Base-by-base conservation (phyloP, 1,140 invertebrate genomes). In the Mercenaria mercenaria region DNA sequence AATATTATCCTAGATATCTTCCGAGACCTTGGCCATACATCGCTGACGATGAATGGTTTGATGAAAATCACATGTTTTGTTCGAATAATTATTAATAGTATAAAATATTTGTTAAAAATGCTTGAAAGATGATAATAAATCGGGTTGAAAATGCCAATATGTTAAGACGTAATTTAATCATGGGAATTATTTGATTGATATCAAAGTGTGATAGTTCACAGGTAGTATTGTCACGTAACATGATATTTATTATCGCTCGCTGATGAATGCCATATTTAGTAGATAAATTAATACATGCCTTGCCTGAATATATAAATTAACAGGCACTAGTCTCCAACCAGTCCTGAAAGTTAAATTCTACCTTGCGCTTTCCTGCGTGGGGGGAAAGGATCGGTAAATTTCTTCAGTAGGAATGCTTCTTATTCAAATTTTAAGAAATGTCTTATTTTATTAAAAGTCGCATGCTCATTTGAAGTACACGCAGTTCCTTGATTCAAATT, bases 131-230 rank as follows among this genome's bases (percentile, higher is more conserved):
- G 15, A 59, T 37, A 72, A 18, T 37, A 41, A 18, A 72, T 72
- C 67, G 6, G 29, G 67, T 39, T 72, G 8, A 15, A 72, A 72
- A 72, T 72, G 37, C 67, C 67, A 72, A 39, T 72, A 72, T 39
- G n/a, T 64, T 41, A 72, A 72, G 67, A 72, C 15, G 67, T 72
- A 72, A 72, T 72, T 72, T 72, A 41, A 72, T 72, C 67, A 39
- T 72, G 67, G 67, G 67, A 72, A 39, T 39, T 39, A 72, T 72
- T 72, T 72, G 18, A 72, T 6, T 39, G 67, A 72, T 72, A 72
- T 39, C 67, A 72, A 72, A 72, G 67, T 72, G 67, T 72, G 67
- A 72, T 72, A 72, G 34, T 39, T 72, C 37, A 41, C 34, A 72
- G 34, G 34, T 37, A 29, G 37, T 41, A 72, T 72, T 72, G 34